These are phyloP conservation scores for Cisticola juncidis DNA, from an alignment of 2,113 vertebrate species.

Conservation along the genomic window DNA sequence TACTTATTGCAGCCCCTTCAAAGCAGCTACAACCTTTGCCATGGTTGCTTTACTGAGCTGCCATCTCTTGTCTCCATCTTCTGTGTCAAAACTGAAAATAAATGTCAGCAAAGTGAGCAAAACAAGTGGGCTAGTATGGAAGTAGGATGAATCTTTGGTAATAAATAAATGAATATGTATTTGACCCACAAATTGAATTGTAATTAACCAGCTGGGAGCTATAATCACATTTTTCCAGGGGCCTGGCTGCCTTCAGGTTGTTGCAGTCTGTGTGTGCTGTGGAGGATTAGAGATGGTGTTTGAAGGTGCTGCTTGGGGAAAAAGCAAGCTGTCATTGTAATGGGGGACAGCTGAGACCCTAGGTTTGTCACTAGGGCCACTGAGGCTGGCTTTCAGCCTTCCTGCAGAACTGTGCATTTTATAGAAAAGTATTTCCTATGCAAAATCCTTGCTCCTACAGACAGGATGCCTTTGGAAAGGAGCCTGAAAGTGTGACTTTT, in stretches of 20 bases:
- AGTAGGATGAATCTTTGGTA: neutral
- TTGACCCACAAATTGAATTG: neutral
- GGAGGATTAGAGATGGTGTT: neutral
- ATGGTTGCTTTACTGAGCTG: neutral
- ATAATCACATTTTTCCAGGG: neutral
- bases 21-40: neutral
- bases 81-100: neutral
- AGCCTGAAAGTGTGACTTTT: neutral
- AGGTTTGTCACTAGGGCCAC: neutral
- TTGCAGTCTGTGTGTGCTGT: rapidly evolving
- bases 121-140: neutral
- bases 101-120: neutral
- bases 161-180: neutral
- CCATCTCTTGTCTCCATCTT: neutral
- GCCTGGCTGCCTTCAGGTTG: neutral
- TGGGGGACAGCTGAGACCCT: neutral
- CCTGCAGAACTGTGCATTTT: neutral
- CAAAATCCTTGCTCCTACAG: neutral
- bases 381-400: neutral
- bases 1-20: neutral
- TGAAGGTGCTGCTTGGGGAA: neutral
- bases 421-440: neutral
- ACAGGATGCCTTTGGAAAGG: neutral
- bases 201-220: neutral
- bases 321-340: neutral